Evolutionary conservation across 2,113 vertebrate genomes (phyloP), one percentile per base, ranked within the genome.

Genomic region (Peromyscus polionotus): DNA sequence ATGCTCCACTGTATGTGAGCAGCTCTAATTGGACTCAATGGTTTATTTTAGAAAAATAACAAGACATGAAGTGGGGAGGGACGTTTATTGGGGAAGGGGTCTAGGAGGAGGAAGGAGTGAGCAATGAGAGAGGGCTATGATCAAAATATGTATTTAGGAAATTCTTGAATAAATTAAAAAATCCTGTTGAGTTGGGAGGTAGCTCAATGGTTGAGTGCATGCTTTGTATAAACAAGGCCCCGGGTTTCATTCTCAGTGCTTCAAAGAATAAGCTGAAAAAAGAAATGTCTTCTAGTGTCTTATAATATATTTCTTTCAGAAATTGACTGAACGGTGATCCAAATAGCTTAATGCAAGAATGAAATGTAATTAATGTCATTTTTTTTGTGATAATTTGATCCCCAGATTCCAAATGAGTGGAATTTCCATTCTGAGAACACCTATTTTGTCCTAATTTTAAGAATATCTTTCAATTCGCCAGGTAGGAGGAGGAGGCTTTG

Each of bases 261-360:
- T 11, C 14, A 87, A 87, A 20, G 48, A 48, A 5, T 19, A 48
- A 19, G 22, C 3, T 7, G 10, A 36, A 51, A 87, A 5, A 68
- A 14, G 5, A n/a, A 26, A 54, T n/a, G 36, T 22, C 11, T 16
- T 11, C 5, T 63, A 24, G 5, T 57, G 22, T 72, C 91, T 48
- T 42, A 51, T 36, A 89, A 61, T 83, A 59, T 33, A 6, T 85
- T 88, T 48, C 33, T 86, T 84, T 33, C 45, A 88, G n/a, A 91
- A 80, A 86, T 96, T 89, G 51, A 61, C 12, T 57, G 61, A 93
- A 65, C 83, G 39, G 70, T 91, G 80, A 91, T 59, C n/a, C 5
- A 16, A 93, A 11, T 7, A 59, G 17, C 9, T 84, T 54, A 76
- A 48, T 5, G 6, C 51, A 22, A 79, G 92, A 88, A 54, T 76